Evolutionary conservation across 1,140 invertebrate genomes (phyloP).

Genomic region (Trichonephila clavata): DNA sequence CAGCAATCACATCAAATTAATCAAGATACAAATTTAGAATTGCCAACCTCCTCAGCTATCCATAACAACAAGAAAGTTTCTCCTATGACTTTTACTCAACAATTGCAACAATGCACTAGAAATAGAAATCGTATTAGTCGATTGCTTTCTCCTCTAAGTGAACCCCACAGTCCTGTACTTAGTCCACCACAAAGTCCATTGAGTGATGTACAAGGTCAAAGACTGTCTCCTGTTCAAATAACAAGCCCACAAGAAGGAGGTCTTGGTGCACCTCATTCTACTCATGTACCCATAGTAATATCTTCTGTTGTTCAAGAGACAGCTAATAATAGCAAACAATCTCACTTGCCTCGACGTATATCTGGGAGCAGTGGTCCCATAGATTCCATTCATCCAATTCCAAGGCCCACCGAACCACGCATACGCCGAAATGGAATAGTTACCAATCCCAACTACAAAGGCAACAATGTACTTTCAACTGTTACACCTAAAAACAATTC

Average conservation of each 20-base stretch:
- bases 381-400: constrained; percentile 67
- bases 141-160: constrained; percentile 87
- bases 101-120: constrained; percentile 85
- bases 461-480: constrained; percentile 81
- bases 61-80: constrained; percentile 77
- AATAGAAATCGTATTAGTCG: constrained; percentile 81
- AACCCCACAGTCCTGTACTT: constrained; percentile 90
- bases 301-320: constrained; percentile 30
- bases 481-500: constrained; percentile 83
- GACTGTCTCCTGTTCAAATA: constrained; percentile 69
- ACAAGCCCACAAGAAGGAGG: constrained; percentile 50
- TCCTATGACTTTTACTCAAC: constrained; percentile 87
- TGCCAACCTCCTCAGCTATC: constrained; percentile 79
- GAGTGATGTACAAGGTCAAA: constrained; percentile 83
- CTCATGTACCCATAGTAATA: constrained; percentile 74
- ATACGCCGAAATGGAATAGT: constrained; percentile 91
- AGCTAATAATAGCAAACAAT: constrained; percentile 48
- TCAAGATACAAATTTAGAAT: constrained; percentile 58
- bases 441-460: constrained; percentile 91
- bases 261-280: constrained; percentile 46
- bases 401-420: constrained; percentile 80
- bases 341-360: constrained; percentile 62
- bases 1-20: constrained; percentile 51
- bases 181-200: constrained; percentile 91
- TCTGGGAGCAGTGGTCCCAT: constrained; percentile 2